Base-by-base conservation (phyloP, 2,797 vertebrate genomes). In the Distichodus sexfasciatus region DNA sequence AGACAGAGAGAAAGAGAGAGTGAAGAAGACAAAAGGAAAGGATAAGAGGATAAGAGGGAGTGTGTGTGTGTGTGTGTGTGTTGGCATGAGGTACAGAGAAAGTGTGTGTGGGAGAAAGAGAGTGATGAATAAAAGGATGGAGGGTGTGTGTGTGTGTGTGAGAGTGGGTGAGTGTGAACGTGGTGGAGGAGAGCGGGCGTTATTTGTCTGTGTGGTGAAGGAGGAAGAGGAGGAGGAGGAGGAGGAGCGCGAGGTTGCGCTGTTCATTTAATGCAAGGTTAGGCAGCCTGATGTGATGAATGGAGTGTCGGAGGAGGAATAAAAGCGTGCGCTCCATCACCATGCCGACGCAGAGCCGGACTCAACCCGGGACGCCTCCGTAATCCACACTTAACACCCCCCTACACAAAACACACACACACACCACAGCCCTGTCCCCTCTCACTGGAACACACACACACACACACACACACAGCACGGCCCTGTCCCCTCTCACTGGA, bases 241-340 rank as follows among this genome's bases (percentile, higher is more conserved):
- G 67, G 78, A 80, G 89, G 92, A 92, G 89, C 87, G 89, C 90
- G 81, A 84, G 87, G 89, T 86, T 91, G 88, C 89, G 91, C 87
- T 92, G 89, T 94, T 94, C 92, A 94, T 94, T 95, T 94, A 92
- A 91, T 93, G 91, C 91, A 93, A 94, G 90, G 90, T 93, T 94
- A 94, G 92, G 91, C 87, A 93, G 90, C 74, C 86, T 89, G 87
- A 84, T 91, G 91, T 91, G 93, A 95, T 90, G 90, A 90, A 95
- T 94, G 91, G 89, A 94, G 85, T 92, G 91, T 91, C 92, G 92
- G 83, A 66, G 47, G 72, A 77, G 86, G 92, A 91, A 93, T 91
- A 93, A 93, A 92, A 90, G 89, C 92, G 84, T 72, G 79, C 83
- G 88, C 84, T 93, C 88, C 83, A 93, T 94, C 92, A 92, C 43